A percentile compares a stretch with the other conserved stretches of the same genome.
Conservation (phyloP, 2,797 vertebrate genomes). For the Protonibea diacanthus region DNA sequence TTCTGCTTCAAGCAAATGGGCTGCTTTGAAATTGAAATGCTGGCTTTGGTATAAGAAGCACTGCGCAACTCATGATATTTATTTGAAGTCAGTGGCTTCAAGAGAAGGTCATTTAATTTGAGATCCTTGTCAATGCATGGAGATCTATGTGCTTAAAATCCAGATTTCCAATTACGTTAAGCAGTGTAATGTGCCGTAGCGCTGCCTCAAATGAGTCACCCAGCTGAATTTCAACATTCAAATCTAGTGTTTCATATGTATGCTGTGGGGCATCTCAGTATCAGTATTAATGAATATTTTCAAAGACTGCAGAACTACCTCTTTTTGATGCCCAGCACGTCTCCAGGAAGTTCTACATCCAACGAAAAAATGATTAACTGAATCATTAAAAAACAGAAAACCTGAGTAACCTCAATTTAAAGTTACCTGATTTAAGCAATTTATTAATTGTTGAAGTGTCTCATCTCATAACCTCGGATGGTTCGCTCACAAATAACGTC, state of each 20-base stretch:
- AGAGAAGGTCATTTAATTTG: slow-evolving; percentile 42
- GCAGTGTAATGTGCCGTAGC: neutral
- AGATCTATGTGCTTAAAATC: slow-evolving; percentile 28
- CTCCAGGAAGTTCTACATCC: neutral
- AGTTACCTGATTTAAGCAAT: neutral
- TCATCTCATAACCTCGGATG: slow-evolving; percentile 27
- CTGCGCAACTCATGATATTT: slow-evolving; percentile 25
- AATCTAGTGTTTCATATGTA: neutral
- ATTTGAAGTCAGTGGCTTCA: slow-evolving; percentile 46
- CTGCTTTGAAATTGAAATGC: slow-evolving; percentile 76
- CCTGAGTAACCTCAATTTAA: slow-evolving; percentile 4
- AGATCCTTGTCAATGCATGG: slow-evolving; percentile 6
- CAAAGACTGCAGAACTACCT: neutral
- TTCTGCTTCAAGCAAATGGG: slow-evolving; percentile 54
- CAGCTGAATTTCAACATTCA: neutral
- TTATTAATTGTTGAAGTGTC: slow-evolving; percentile 9
- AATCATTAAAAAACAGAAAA: slow-evolving; percentile 20
- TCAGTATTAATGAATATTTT: slow-evolving; percentile 11
- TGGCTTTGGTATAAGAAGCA: slow-evolving; percentile 53
- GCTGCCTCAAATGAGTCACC: slow-evolving; percentile 6
- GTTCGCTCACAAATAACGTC: slow-evolving; percentile 12
- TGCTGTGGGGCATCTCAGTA: neutral
- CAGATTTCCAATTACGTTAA: slow-evolving; percentile 11
- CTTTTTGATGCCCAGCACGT: neutral
- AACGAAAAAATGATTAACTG: neutral